These are phyloP conservation scores for Semibalanus balanoides DNA, from an alignment of 1,140 invertebrate genomes.

Conservation along the genomic window DNA sequence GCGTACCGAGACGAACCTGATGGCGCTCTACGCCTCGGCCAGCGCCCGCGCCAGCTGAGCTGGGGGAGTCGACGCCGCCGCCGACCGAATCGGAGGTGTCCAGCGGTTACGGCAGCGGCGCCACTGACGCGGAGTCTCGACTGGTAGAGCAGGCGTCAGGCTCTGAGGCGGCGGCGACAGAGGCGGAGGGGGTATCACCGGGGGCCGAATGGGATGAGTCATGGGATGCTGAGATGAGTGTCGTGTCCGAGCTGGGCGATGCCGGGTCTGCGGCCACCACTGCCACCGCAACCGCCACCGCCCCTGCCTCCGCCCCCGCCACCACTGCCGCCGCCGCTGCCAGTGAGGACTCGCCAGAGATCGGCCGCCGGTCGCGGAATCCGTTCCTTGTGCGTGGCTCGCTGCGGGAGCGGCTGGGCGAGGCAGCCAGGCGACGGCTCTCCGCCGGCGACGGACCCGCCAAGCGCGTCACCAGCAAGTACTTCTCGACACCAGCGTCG, in stretches of 20 bases:
- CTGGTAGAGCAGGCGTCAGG: background rate
- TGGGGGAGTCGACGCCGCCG: too few species aligned
- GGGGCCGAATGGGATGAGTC: background rate
- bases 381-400: background rate
- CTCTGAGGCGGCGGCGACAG: background rate
- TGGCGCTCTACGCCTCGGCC: background rate
- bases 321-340: background rate
- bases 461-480: background rate
- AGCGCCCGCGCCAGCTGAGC: too few species aligned
- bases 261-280: background rate
- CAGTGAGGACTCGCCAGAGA: background rate
- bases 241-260: background rate
- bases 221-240: background rate
- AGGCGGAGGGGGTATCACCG: background rate
- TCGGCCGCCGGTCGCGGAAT: background rate
- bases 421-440: background rate
- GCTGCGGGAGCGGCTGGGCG: background rate
- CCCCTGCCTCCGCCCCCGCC: background rate
- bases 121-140: background rate
- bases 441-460: background rate
- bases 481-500: conserved; percentile 1
- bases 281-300: background rate
- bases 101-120: background rate
- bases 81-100: background rate
- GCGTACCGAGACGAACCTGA: background rate